phyloP scores from a whole-genome alignment of 2,888 invertebrate genomes.

The Ypsolopha scabrella region DNA sequence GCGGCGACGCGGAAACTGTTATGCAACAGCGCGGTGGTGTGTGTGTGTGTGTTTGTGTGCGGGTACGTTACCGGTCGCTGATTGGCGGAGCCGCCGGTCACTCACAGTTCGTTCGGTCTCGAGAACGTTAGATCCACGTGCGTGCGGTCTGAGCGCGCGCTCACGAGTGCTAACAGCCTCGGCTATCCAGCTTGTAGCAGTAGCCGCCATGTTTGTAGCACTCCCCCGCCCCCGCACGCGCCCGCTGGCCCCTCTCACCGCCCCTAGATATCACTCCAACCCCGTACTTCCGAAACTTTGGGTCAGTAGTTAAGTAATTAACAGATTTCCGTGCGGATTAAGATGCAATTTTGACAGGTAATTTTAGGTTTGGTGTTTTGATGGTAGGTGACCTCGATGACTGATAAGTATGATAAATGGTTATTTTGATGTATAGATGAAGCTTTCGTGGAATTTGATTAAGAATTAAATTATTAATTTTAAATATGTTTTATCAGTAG shows the following conservation, averaged over 20 bases:
- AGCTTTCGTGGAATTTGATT: too few species aligned
- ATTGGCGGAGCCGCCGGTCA: constrained; percentile 18
- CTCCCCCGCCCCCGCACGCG: background rate
- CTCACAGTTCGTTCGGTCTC: constrained; percentile 8
- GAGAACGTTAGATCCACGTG: constrained; percentile 4
- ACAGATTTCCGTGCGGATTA: too few species aligned
- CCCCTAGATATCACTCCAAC: too few species aligned
- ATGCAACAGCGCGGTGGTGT: constrained; percentile 20
- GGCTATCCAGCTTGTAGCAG: constrained; percentile 14
- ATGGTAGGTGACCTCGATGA: too few species aligned
- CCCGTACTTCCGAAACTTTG: too few species aligned
- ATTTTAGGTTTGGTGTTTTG: too few species aligned
- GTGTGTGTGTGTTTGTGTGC: constrained; percentile 15
- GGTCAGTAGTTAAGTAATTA: too few species aligned
- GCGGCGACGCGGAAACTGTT: constrained; percentile 19
- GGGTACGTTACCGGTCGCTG: constrained; percentile 40
- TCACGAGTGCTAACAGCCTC: constrained; percentile 25
- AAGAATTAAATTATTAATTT: too few species aligned
- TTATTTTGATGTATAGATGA: too few species aligned
- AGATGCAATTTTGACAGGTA: too few species aligned
- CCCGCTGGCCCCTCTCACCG: background rate
- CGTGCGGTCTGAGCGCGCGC: constrained; percentile 41
- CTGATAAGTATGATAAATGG: too few species aligned
- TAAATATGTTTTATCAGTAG: too few species aligned
- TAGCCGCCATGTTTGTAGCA: constrained; percentile 14